Evolutionary conservation across 1,140 invertebrate genomes (phyloP), one percentile per base, ranked within the genome.

Genomic region (Trigoniulus corallinus): DNA sequence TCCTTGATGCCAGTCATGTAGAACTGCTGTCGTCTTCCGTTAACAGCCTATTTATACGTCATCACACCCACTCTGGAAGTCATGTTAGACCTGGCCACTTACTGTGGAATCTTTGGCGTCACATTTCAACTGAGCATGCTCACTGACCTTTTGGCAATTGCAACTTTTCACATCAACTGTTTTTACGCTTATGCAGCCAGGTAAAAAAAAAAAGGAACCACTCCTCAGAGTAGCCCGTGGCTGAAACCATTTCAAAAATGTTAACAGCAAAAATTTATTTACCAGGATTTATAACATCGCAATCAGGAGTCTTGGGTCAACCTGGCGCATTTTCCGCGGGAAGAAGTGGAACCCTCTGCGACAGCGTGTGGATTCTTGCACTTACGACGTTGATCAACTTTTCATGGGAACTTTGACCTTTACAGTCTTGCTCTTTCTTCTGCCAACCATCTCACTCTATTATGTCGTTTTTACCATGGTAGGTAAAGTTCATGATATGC

Each of bases 121-220:
- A 81, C 83, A 24, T 80, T 83, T 65, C 82, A 89, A 71, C 74
- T 86, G 46, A 78, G 82, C 3, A 73, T 93, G 23, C 63, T 87
- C 27, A 77, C 78, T 43, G 89, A 94, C 66, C 70, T 93, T 45
- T 62, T 93, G 27, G 78, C 78, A 34, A 68, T 92, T 39, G 78
- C 83, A 24, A 91, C 87, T 34, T 80, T 95, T 56, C 91, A 96
- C 63, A 78, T 88, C 41, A 91, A 92, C 65, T 94, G 88, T 61
- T 92, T 94, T 62, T 93, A 95, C 69, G 83, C 92, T 24, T 95
- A 94, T 73, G 88, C 87, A 56, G 82, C 86, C 48, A 83, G 85
- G 88, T 91, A 64, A 64, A 56, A 54, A 39, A 52, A 13, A 37
- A n/a, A n/a, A n/a, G n/a, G n/a, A n/a, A n/a, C n/a, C n/a, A n/a